These are phyloP conservation scores for Altica lythri DNA, from an alignment of 2,888 invertebrate species.

Conservation along the genomic window DNA sequence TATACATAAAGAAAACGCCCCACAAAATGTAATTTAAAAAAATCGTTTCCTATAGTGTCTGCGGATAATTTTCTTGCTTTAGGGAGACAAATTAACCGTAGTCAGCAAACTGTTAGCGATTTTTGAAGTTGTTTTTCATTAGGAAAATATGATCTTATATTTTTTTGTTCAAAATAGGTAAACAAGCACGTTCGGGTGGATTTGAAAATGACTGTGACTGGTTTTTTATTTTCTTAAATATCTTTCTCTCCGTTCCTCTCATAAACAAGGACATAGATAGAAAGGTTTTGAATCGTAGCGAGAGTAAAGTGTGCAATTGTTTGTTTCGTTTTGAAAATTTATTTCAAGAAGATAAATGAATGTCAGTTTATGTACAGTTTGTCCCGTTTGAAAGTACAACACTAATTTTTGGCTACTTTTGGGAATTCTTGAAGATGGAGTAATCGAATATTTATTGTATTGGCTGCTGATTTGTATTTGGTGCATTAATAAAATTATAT, in stretches of 20 bases:
- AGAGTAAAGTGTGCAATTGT: conserved; percentile 16
- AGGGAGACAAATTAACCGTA: conserved; percentile 11
- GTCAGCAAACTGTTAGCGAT: conserved; percentile 14
- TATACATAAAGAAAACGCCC: too few species aligned
- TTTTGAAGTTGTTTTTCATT: conserved; percentile 12
- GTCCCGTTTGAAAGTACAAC: conserved; percentile 2
- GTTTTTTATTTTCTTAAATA: conserved; percentile 7
- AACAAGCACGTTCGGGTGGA: conserved; percentile 25
- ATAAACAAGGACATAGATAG: neutral
- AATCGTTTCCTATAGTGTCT: conserved; percentile 48
- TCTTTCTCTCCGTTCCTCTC: neutral
- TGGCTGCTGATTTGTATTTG: conserved; percentile 10
- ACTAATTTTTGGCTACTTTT: conserved; percentile 1
- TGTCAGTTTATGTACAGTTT: conserved; percentile 2
- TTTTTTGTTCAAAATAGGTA: conserved; percentile 8
- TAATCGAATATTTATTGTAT: conserved; percentile 3
- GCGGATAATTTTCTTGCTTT: conserved; percentile 31
- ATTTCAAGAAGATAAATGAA: neutral
- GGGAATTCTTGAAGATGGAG: neutral
- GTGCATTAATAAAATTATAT: conserved; percentile 6
- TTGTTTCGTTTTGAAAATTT: conserved; percentile 19
- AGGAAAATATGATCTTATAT: conserved; percentile 26
- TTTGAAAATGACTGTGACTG: conserved; percentile 28
- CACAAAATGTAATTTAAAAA: conserved; percentile 25
- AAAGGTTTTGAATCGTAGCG: neutral